Conservation (phyloP, 92 coral and sea anemone genomes). For the Phenganax marumi region DNA sequence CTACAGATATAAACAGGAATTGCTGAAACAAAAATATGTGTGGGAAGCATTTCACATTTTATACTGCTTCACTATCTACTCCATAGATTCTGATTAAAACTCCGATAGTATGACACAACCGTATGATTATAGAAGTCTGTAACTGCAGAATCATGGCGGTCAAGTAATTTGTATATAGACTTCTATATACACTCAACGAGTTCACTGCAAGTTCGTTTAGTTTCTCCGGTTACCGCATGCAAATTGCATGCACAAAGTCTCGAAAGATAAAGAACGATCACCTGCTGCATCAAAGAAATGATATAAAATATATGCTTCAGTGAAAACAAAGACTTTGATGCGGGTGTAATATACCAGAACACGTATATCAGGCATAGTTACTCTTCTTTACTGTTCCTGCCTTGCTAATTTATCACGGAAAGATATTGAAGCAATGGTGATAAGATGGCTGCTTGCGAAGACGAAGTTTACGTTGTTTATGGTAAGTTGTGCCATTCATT, state of each 20-base stretch:
- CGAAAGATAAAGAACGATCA: neutral
- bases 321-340: slow-evolving; percentile 9
- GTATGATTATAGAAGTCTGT: too few species aligned
- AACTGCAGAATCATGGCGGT: too few species aligned
- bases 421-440: neutral
- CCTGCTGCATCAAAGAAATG: neutral
- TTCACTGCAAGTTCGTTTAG: neutral
- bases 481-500: neutral
- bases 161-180: too few species aligned
- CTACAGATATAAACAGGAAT: slow-evolving; percentile 11
- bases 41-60: neutral
- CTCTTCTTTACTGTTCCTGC: neutral
- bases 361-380: neutral
- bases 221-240: slow-evolving; percentile 1
- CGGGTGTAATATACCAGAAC: neutral
- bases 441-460: neutral
- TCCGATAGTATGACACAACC: too few species aligned
- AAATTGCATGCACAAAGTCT: neutral
- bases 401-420: neutral
- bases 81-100: too few species aligned
- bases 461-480: slow-evolving; percentile 3
- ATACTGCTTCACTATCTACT: too few species aligned
- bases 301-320: neutral
- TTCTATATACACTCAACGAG: too few species aligned
- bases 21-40: slow-evolving; percentile 4